A percentile compares a stretch with the other conserved stretches of the same genome.
phyloP scores from a whole-genome alignment of 1,140 invertebrate species.

The Pachyrhynchus sulphureomaculatus region DNA sequence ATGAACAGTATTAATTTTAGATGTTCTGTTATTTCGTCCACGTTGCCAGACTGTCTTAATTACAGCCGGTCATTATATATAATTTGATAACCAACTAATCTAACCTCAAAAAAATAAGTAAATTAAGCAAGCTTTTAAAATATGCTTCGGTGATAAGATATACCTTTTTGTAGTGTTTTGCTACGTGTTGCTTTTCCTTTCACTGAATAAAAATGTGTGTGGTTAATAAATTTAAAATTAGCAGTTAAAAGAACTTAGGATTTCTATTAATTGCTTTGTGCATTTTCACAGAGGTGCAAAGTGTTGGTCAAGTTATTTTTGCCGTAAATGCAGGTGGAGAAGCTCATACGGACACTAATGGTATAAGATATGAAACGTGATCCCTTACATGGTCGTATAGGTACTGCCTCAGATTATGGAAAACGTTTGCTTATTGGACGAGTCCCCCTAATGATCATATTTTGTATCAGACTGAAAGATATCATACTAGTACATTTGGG shows the following conservation, averaged over 20 bases:
- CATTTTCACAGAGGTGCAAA: conserved; percentile 12
- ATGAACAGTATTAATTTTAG: no score
- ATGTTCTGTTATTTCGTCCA: no score
- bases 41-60: no score
- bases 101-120: neutral
- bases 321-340: conserved; percentile 86
- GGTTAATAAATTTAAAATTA: neutral
- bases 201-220: neutral
- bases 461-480: conserved; percentile 87
- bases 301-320: conserved; percentile 72
- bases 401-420: conserved; percentile 89
- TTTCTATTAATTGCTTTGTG: neutral
- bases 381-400: conserved; percentile 75
- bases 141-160: conserved; percentile 9
- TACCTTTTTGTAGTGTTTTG: neutral
- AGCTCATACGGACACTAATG: conserved; percentile 75
- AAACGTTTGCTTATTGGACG: conserved; percentile 81
- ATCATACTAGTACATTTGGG: conserved; percentile 87
- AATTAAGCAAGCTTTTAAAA: neutral
- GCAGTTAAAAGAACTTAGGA: neutral
- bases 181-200: conserved; percentile 1
- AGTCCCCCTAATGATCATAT: conserved; percentile 79
- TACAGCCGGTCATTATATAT: no score
- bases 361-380: conserved; percentile 80
- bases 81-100: no score